phyloP scores from a whole-genome alignment of 2,797 vertebrate species.

The Choloepus didactylus region DNA sequence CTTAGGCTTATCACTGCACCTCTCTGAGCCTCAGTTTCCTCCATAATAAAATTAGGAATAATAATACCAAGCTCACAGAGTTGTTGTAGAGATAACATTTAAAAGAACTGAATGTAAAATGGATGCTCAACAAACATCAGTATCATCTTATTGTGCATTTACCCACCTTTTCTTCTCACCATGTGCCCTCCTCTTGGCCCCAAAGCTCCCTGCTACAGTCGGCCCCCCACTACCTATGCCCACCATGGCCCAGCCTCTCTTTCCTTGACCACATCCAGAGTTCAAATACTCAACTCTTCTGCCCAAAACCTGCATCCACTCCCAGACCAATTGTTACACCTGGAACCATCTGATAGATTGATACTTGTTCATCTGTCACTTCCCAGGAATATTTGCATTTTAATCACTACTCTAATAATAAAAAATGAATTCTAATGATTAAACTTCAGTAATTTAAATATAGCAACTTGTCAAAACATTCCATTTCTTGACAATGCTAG shows the following conservation, averaged over 20 bases:
- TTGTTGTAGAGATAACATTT: background rate
- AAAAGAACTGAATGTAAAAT: background rate
- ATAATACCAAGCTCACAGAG: background rate
- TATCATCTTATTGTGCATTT: background rate
- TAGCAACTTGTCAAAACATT: background rate
- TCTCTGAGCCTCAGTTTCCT: background rate
- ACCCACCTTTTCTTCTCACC: background rate
- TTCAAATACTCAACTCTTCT: background rate
- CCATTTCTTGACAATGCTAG: background rate
- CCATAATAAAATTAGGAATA: background rate
- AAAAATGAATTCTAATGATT: background rate
- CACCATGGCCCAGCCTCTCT: background rate
- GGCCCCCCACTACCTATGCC: rapidly evolving
- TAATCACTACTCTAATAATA: background rate
- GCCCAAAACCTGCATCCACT: background rate
- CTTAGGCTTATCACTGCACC: background rate
- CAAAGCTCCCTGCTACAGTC: background rate
- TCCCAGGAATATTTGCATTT: background rate
- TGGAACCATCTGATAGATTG: background rate
- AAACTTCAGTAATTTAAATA: background rate
- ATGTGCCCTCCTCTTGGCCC: rapidly evolving
- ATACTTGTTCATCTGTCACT: background rate
- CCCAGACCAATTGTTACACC: background rate
- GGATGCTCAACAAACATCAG: background rate
- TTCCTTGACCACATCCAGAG: rapidly evolving